A percentile compares a stretch with the other conserved stretches of the same genome.
Conservation (phyloP, 2,888 invertebrate species). For the Eulithis testata region DNA sequence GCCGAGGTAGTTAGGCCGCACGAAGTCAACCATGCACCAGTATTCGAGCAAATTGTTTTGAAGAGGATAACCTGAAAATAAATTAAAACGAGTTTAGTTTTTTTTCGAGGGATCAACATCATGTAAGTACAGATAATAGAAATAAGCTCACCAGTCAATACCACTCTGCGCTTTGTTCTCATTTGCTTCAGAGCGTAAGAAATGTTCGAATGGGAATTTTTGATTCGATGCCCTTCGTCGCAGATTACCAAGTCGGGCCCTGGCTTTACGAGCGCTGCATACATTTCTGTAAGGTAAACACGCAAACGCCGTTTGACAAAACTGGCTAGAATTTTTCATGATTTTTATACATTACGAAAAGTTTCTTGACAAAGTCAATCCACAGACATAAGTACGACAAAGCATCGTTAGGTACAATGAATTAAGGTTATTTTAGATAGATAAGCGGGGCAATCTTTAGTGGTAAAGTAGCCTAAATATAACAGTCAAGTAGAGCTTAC, state of each 20-base stretch:
- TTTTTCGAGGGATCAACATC: no score
- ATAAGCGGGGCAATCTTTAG: no score
- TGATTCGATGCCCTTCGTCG: slow-evolving; percentile 98
- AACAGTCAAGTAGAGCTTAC: neutral
- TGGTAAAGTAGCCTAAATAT: neutral
- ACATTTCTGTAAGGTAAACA: slow-evolving; percentile 86
- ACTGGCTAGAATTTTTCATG: no score
- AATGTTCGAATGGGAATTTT: slow-evolving; percentile 98
- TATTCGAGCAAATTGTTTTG: slow-evolving; percentile 98
- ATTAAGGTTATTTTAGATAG: no score
- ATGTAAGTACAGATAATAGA: no score
- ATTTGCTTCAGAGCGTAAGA: slow-evolving; percentile 98
- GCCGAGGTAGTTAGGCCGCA: slow-evolving; percentile 98
- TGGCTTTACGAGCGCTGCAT: slow-evolving; percentile 93
- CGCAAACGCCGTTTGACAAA: neutral
- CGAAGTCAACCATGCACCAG: slow-evolving; percentile 99
- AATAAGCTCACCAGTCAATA: slow-evolving; percentile 89
- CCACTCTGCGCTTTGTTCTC: slow-evolving; percentile 96
- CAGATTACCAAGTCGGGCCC: slow-evolving; percentile 98
- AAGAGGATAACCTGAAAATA: slow-evolving; percentile 91
- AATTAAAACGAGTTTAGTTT: neutral
- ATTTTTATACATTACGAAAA: no score
- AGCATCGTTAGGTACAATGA: no score
- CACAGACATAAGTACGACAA: no score
- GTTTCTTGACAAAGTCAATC: no score